These are phyloP conservation scores for Anodontia alba DNA, from an alignment of 2,888 invertebrate genomes.

Conservation along the genomic window DNA sequence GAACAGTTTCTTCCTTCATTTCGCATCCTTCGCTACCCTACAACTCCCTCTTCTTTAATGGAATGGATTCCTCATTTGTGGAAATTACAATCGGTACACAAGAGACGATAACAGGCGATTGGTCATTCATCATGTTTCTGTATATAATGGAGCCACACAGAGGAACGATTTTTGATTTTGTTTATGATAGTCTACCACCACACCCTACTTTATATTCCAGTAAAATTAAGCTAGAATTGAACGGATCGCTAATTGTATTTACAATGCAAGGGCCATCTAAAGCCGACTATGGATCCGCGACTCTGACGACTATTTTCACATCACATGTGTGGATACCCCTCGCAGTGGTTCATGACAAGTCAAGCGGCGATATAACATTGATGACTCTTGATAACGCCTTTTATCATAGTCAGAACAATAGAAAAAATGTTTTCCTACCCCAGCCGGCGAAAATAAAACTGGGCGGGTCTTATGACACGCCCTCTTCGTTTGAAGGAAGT, in stretches of 20 bases:
- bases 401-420: not conserved
- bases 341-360: not conserved
- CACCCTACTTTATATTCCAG: not conserved
- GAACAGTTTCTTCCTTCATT: not conserved
- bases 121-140: not conserved
- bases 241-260: not conserved
- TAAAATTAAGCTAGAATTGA: not conserved
- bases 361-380: not conserved
- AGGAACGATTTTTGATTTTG: constrained; percentile 3
- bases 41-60: not conserved
- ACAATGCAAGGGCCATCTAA: not conserved
- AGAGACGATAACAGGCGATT: not conserved
- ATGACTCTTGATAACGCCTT: not conserved
- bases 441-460: not conserved
- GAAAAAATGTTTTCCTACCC: not conserved
- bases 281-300: not conserved
- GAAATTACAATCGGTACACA: not conserved
- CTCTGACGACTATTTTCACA: not conserved
- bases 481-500: not conserved
- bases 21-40: not conserved
- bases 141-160: not conserved
- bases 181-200: not conserved
- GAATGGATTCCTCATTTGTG: not conserved
- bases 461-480: not conserved
- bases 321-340: not conserved